Base-by-base conservation (phyloP, 2,113 vertebrate genomes). In the Clupea harengus region DNA sequence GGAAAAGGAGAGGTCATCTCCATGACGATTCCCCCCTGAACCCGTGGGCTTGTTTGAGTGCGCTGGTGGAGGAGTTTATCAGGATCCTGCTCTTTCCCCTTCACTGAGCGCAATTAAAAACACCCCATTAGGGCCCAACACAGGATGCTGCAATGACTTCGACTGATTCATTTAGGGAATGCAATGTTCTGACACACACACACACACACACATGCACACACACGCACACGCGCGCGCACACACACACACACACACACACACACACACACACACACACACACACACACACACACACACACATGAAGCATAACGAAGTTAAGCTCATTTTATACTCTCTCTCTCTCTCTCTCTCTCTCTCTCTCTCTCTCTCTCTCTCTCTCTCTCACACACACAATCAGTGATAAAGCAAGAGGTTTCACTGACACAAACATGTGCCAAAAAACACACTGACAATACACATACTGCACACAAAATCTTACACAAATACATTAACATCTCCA, bases 81-180 rank as follows among this genome's bases (percentile, higher is more conserved):
- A 28, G 49, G 83, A 64, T 84, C 82, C 86, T 82, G 49, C 86
- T 90, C 83, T 91, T 92, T 93, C 91, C 88, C 93, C 91, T 94
- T 88, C 87, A 94, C 88, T 92, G 89, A 94, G 84, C 86, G 89
- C 93, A 94, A 92, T 94, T 94, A 93, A 90, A 90, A 92, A 88
- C 89, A 87, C 83, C 90, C 85, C 91, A 92, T 92, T 92, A 92
- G 87, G 88, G 90, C 89, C 88, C 91, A 91, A 90, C 90, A 93
- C 94, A 94, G 93, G 94, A 95, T 94, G 92, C 91, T 83, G 91
- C 87, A 89, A 89, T 87, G 89, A 91, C 92, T 93, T 93, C 83
- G 88, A 93, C 90, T 91, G 91, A 94, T 93, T 94, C 87, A 92
- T 94, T 92, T 90, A 82, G 86, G 88, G 88, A 91, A 93, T 91